phyloP scores from a whole-genome alignment of 1,140 invertebrate genomes.

The Cheumatopsyche charites region DNA sequence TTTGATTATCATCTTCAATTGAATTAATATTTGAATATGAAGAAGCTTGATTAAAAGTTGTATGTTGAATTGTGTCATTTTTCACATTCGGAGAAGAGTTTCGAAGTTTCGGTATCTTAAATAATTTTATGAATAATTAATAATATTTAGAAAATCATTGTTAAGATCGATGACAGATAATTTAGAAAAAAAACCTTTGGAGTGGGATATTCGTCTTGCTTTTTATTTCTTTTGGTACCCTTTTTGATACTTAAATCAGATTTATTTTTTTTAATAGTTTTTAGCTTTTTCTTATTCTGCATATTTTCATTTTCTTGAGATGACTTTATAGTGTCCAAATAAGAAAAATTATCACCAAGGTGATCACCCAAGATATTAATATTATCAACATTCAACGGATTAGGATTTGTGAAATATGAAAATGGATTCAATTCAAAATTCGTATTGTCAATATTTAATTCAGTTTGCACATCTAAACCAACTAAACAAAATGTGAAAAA shows the following conservation, averaged over 20 bases:
- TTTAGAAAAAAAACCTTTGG: too few relatives aligned
- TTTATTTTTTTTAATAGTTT: neutral
- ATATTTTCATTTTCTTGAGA: conserved; percentile 18
- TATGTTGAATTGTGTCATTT: too few relatives aligned
- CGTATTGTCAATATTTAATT: conserved; percentile 33
- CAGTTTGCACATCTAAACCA: conserved; percentile 54
- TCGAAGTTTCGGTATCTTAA: too few relatives aligned
- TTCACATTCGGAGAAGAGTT: too few relatives aligned
- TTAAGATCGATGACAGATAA: too few relatives aligned
- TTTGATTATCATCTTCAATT: too few relatives aligned
- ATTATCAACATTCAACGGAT: neutral
- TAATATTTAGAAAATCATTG: too few relatives aligned
- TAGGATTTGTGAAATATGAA: neutral
- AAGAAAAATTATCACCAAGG: neutral
- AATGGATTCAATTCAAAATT: too few relatives aligned
- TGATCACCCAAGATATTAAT: neutral
- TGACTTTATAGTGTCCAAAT: conserved; percentile 7
- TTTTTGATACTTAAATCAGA: neutral
- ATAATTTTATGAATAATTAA: too few relatives aligned
- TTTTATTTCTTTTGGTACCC: neutral
- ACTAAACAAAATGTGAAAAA: conserved; percentile 51
- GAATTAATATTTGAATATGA: too few relatives aligned
- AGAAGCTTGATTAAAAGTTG: too few relatives aligned
- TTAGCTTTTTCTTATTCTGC: neutral
- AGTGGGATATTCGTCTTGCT: too few relatives aligned